phyloP scores from a whole-genome alignment of 2,797 vertebrate species.

The Cyprinodon diabolis region DNA sequence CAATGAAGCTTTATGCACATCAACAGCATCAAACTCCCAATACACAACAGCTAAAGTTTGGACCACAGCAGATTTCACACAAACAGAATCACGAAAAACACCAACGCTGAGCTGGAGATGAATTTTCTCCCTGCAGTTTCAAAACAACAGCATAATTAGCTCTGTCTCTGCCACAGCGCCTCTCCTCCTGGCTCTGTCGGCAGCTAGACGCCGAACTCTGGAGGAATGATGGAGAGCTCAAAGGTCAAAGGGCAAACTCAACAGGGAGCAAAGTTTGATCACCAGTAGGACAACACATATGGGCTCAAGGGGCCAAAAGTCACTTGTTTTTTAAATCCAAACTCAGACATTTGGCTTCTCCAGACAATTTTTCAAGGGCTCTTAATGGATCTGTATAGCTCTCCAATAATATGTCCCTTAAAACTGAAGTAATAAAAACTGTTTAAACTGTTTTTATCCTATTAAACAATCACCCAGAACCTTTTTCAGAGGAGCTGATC shows the following conservation, averaged over 20 bases:
- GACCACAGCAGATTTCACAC: constrained; percentile 33
- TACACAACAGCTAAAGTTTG: constrained; percentile 36
- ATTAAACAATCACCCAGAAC: not conserved
- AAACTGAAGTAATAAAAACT: not conserved
- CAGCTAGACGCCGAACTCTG: constrained; percentile 57
- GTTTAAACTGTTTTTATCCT: not conserved
- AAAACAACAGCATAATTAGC: constrained; percentile 24
- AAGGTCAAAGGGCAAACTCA: constrained; percentile 73
- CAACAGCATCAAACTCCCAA: constrained; percentile 50
- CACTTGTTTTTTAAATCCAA: constrained; percentile 64
- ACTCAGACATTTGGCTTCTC: constrained; percentile 62
- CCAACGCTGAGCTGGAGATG: not conserved
- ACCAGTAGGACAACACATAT: constrained; percentile 51
- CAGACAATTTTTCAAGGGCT: constrained; percentile 6
- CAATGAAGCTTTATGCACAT: constrained; percentile 51
- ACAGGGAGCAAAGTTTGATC: constrained; percentile 61
- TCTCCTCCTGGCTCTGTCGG: constrained; percentile 34
- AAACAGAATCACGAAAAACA: constrained; percentile 13
- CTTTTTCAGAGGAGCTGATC: not conserved
- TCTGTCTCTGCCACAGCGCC: constrained; percentile 24
- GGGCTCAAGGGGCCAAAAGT: constrained; percentile 65
- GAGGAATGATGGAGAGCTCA: constrained; percentile 68
- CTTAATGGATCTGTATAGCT: not conserved
- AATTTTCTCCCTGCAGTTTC: constrained; percentile 8
- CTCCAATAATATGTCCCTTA: not conserved